phyloP scores from a whole-genome alignment of 2,797 vertebrate species.

The Crypturellus tataupa region DNA sequence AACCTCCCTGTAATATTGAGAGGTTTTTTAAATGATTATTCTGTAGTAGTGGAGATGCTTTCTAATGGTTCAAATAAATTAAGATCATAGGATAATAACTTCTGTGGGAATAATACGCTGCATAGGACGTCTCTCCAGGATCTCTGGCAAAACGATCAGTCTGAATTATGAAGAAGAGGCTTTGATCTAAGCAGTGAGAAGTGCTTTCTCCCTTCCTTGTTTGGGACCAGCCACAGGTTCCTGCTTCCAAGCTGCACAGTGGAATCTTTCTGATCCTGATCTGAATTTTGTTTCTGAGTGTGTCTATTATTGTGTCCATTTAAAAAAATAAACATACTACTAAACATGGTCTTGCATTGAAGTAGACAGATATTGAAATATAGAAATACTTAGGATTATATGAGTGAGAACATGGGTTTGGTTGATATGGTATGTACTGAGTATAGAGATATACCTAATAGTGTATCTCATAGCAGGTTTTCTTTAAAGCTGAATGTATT shows the following conservation, averaged over 20 bases:
- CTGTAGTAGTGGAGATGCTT: neutral
- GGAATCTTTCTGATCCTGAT: neutral
- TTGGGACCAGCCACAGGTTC: neutral
- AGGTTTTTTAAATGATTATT: neutral
- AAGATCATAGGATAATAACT: neutral
- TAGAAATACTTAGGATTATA: neutral
- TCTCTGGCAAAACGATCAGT: neutral
- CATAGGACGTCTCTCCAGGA: neutral
- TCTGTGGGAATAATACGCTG: neutral
- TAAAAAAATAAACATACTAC: neutral
- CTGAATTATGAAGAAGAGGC: neutral
- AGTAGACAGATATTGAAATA: neutral
- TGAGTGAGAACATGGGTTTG: neutral
- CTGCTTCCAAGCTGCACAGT: neutral
- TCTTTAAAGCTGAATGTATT: neutral
- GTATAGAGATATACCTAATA: neutral
- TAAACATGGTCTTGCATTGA: neutral
- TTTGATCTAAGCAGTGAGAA: neutral
- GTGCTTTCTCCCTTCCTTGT: neutral
- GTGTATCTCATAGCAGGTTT: neutral
- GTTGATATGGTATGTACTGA: neutral
- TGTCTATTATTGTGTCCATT: neutral
- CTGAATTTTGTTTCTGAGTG: neutral
- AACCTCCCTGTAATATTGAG: neutral
- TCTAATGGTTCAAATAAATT: neutral